Evolutionary conservation across 2,888 invertebrate species (phyloP), one percentile per base, ranked within the genome.

Genomic region (Pristionchus exspectatus): DNA sequence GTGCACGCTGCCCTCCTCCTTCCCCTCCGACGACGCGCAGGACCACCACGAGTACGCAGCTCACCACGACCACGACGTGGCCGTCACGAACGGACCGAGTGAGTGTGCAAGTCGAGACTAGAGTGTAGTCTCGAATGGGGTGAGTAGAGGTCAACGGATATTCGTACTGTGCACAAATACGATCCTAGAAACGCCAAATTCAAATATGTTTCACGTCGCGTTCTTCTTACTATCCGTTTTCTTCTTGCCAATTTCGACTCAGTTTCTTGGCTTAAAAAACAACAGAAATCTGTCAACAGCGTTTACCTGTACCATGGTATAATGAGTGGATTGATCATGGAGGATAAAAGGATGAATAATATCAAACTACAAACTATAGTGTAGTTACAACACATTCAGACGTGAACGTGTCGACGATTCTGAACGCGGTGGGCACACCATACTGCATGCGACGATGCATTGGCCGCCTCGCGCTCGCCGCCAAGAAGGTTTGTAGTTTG

Each of bases 361-460:
- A 21, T 59, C 7, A 56, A n/a, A 56, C 44, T 16, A 24, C 21
- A 21, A 18, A 59, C 18, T 18, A 38, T 14, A 18, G 44, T n/a
- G n/a, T n/a, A n/a, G n/a, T n/a, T n/a, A 77, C 44, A 10, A 77
- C 38, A 38, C 14, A 14, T 86, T 5, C 86, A 87, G 87, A 72
- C 44, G 87, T 87, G 72, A 87, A 72, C 72, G 54, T 87, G 21
- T 87, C 87, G 72, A 87, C 72, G 72, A 87, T 72, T 54, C 72
- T 87, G 27, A 10, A 3, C 18, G 87, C 87, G 27, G 69, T 87
- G 50, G 87, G 87, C 44, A 87, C 87, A 16, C 69, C 87, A 0
- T 50, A 50, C 27, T 87, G 87, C 87, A 87, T 87, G 87, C 33
- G 50, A 27, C 38, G 87, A n/a, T 87, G 87, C 50, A 21, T 50